Conservation (phyloP, 1,140 invertebrate genomes). For the Hycleus phaleratus region DNA sequence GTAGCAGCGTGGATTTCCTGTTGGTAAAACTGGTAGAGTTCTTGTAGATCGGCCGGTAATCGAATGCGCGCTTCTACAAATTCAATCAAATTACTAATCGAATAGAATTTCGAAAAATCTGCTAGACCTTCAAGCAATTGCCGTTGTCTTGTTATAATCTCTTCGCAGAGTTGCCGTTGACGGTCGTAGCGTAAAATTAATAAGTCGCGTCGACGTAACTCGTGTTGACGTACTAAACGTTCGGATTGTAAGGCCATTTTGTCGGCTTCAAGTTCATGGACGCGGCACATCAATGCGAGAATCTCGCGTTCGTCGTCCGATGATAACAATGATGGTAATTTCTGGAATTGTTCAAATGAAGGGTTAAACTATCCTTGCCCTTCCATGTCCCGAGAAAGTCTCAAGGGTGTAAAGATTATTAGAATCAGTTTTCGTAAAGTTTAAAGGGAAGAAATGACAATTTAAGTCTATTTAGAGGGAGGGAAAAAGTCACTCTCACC, state of each 20-base stretch:
- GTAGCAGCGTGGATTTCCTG: conserved; percentile 73
- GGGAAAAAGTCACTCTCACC: too few relatives aligned
- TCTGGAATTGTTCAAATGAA: conserved; percentile 45
- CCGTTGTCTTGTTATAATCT: conserved; percentile 83
- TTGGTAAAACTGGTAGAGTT: conserved; percentile 79
- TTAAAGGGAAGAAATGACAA: too few relatives aligned
- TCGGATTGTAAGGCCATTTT: conserved; percentile 86
- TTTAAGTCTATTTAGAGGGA: too few relatives aligned
- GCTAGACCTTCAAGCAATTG: conserved; percentile 72
- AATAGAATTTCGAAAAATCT: background rate
- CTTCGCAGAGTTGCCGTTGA: conserved; percentile 78
- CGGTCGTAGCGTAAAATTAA: conserved; percentile 75
- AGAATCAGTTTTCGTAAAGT: too few relatives aligned
- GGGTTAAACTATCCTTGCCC: too few relatives aligned
- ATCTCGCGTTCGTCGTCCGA: conserved; percentile 83
- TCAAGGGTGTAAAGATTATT: too few relatives aligned
- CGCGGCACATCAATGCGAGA: conserved; percentile 71
- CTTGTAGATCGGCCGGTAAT: conserved; percentile 69
- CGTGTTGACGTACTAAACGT: conserved; percentile 73
- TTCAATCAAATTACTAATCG: background rate
- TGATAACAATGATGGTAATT: conserved; percentile 71
- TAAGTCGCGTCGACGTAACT: conserved; percentile 73
- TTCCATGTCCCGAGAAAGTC: too few relatives aligned
- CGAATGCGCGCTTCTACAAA: conserved; percentile 55
- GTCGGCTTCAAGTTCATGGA: conserved; percentile 87